These are phyloP conservation scores for Apotomis betuletana DNA, from an alignment of 2,888 invertebrate genomes.

Conservation along the genomic window DNA sequence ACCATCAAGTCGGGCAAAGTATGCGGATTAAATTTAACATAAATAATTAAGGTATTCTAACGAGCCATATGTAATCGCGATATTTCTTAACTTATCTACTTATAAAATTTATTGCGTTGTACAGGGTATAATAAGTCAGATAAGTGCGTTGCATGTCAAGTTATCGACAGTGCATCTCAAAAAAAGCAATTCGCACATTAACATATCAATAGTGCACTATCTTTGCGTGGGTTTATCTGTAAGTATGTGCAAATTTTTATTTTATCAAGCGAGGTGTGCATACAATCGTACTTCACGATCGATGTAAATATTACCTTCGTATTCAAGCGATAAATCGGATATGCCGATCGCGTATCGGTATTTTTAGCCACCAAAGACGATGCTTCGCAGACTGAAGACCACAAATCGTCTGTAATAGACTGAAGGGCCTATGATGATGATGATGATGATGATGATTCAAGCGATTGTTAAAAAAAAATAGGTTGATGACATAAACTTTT, in stretches of 20 bases:
- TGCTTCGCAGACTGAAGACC: no score
- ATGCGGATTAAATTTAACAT: background rate
- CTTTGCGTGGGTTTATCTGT: constrained; percentile 4
- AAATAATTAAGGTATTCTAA: constrained; percentile 13
- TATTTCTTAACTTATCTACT: constrained; percentile 23
- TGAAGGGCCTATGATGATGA: no score
- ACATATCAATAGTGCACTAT: constrained; percentile 4
- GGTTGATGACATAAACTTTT: no score
- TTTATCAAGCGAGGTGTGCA: background rate
- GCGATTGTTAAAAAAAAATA: no score
- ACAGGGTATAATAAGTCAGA: constrained; percentile 7
- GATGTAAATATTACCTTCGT: background rate
- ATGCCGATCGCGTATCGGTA: no score
- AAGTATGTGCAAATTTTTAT: background rate
- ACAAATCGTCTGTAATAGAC: no score
- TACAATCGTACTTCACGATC: background rate
- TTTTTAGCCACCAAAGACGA: no score
- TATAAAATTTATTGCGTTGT: constrained; percentile 23
- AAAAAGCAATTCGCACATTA: constrained; percentile 2
- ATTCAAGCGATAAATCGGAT: no score
- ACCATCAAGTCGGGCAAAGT: no score
- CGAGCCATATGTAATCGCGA: constrained; percentile 16
- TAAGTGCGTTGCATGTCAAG: constrained; percentile 6
- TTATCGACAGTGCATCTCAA: constrained; percentile 32
- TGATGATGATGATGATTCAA: no score